Conservation (phyloP, 1,140 invertebrate species). For the Pachypeltis micranthus region DNA sequence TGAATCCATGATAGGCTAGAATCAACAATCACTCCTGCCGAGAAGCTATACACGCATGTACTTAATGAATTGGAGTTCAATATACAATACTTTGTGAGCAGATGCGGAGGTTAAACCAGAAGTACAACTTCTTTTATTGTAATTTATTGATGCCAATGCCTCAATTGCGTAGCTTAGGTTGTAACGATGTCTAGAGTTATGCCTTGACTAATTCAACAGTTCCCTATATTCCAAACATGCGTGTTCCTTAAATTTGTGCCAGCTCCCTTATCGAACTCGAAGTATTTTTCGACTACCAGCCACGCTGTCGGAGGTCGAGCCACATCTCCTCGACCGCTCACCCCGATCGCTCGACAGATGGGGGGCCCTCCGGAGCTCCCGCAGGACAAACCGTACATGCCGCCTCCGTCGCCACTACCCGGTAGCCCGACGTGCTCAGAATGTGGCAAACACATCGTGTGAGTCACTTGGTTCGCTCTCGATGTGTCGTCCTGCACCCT, state of each 20-base stretch:
- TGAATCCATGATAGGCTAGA: too few relatives aligned
- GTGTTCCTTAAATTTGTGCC: not conserved
- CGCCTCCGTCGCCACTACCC: constrained; percentile 30
- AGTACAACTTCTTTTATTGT: too few relatives aligned
- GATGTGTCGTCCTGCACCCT: not conserved
- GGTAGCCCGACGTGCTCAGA: constrained; percentile 53
- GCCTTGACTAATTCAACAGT: too few relatives aligned
- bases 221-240: too few relatives aligned
- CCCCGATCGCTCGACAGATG: constrained; percentile 33
- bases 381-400: constrained; percentile 34
- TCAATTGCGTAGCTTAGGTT: too few relatives aligned
- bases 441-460: constrained; percentile 64
- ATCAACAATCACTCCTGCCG: too few relatives aligned
- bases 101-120: too few relatives aligned
- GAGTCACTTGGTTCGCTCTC: constrained; percentile 38
- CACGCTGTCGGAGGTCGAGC: constrained; percentile 45
- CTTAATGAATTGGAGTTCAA: too few relatives aligned
- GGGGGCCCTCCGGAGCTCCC: constrained; percentile 32
- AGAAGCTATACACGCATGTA: too few relatives aligned
- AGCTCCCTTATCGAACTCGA: constrained; percentile 37
- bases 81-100: too few relatives aligned
- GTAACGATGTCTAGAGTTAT: too few relatives aligned
- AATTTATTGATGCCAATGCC: too few relatives aligned
- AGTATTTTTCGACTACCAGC: constrained; percentile 48
- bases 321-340: constrained; percentile 38